Base-by-base conservation (phyloP, 2,888 invertebrate species). In the Emmelina monodactyla region DNA sequence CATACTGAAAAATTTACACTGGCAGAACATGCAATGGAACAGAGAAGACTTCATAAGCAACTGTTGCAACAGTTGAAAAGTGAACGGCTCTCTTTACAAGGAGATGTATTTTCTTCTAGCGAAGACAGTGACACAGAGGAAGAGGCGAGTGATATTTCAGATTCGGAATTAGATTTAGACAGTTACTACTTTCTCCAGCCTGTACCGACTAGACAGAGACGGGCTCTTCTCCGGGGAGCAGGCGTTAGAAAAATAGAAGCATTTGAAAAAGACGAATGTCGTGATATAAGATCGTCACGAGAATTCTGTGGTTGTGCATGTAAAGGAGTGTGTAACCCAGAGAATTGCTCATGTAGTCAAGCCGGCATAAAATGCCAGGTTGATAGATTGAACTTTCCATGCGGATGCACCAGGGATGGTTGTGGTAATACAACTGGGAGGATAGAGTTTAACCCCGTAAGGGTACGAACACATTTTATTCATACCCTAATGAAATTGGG, bases 291-390 rank as follows among this genome's bases (percentile, higher is more conserved):
- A 43, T 87, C 90, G 15, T 95, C 95, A 4, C 83, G 97, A 12
- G 97, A 97, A 62, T 91, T 92, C 53, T 96, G 96, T 66, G 96
- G 96, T 28, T 96, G 96, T 65, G 88, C 89, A 31, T 96, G 96
- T 62, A 91, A 94, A 66, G 92, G 91, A 33, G 89, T 89, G 58
- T 98, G 98, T 75, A 94, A 95, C 79, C 97, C 97, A 1, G 95
- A 95, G 53, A 94, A 89, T 14, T 98, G 98, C 67, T 89, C 92
- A 11, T 98, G 98, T 75, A 93, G 94, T 62, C 87, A 91, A 58
- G 92, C 92, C 30, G 96, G 95, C 41, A 97, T 98, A 47, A 95
- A 97, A 80, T 98, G 97, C 66, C 97, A 97, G 84, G 97, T 98
- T 35, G 97, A 98, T 70, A 85, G 97, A 41, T 83, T 93, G 40